Evolutionary conservation across 2,113 vertebrate genomes (phyloP), one percentile per base, ranked within the genome.

Genomic region (Dicaeum eximium): DNA sequence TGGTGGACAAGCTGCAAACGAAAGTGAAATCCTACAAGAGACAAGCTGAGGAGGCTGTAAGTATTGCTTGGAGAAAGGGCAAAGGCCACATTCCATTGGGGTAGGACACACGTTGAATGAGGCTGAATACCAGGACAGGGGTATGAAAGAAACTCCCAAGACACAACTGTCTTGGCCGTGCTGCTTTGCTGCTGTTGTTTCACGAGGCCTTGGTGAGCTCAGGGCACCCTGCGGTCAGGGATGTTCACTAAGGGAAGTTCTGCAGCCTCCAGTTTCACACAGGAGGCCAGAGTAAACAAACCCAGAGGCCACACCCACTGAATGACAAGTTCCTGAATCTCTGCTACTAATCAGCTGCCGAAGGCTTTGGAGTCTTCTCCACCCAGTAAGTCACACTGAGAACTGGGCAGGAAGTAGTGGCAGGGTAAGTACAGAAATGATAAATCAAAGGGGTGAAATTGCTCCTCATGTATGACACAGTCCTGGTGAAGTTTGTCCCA

Each of bases 11-110:
- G 90, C 90, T 99, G 89, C 99, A 99, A 92, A 95, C 98, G 77
- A 99, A 99, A 88, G 99, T 99, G 71, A 99, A 99, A 81, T 98
- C 98, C 80, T 99, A 99, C 95, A 99, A 99, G 98, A 98, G 98
- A 72, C 99, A 99, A 97, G 92, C 98, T 88, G 99, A 99, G 96
- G 99, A 99, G 67, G 97, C 98, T 44, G 98, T 99, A 89, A 98
- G 98, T 98, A 93, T 40, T 33, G 16, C 20, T 19, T 38, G 13
- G 11, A 8, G n/a, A 33, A 47, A 3, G 4, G 2, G 25, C 33
- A 51, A 31, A 17, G 3, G 14, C 27, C 27, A 50, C 24, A 13
- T 38, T 25, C 11, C 15, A 15, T 1, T 1, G 16, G 28, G n/a
- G 14, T 15, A 38, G 47, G 35, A 38, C 10, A 31, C 20, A 51